These are phyloP conservation scores for Siniperca undulata DNA, from an alignment of 2,797 vertebrate species.

Conservation along the genomic window DNA sequence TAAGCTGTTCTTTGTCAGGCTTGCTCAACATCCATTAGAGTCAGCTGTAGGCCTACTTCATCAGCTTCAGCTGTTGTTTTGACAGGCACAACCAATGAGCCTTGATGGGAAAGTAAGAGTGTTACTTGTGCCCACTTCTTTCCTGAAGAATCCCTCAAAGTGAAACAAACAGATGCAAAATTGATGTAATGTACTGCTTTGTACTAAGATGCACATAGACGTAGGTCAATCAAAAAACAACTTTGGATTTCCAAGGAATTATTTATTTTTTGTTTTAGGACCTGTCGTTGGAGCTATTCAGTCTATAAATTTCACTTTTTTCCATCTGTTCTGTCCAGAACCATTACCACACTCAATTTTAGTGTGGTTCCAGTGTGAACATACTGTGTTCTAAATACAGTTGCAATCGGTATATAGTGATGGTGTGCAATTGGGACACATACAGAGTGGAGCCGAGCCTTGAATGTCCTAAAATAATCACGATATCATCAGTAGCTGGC, in stretches of 20 bases:
- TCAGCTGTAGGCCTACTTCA: conserved; percentile 47
- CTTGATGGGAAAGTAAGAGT: conserved; percentile 49
- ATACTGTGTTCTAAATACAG: neutral
- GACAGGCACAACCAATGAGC: conserved; percentile 31
- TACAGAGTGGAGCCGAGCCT: neutral
- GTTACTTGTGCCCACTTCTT: conserved; percentile 5
- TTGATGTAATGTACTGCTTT: neutral
- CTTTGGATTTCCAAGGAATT: neutral
- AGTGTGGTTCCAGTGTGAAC: neutral
- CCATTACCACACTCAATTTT: neutral
- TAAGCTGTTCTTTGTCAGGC: conserved; percentile 34
- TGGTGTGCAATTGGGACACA: neutral
- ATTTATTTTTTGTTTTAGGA: neutral
- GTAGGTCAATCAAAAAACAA: neutral
- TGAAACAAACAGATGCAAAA: neutral
- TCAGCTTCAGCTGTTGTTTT: conserved; percentile 70
- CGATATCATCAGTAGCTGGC: too few relatives aligned
- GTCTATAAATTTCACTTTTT: neutral
- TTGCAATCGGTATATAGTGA: neutral
- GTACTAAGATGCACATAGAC: neutral
- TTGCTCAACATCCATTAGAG: conserved; percentile 32
- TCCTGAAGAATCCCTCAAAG: neutral
- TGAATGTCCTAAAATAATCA: neutral
- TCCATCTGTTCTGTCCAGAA: neutral
- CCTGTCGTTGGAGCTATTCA: neutral